Evolutionary conservation across 2,888 invertebrate genomes (phyloP).

Genomic region (Laothoe populi): DNA sequence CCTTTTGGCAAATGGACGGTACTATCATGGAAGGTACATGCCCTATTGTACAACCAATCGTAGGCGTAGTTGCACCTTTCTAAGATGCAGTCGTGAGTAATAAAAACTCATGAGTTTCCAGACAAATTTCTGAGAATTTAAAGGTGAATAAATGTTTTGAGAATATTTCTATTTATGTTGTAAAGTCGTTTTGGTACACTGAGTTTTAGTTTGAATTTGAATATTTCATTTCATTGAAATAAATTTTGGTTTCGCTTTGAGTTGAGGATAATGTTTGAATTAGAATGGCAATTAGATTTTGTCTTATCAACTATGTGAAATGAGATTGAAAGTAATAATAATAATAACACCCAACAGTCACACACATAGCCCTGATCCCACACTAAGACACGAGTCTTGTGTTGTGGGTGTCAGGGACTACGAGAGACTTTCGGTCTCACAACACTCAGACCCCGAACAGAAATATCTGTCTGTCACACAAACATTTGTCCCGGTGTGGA

Average conservation of each 20-base stretch:
- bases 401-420: too few species aligned
- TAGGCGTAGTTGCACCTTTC: not conserved
- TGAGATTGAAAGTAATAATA: not conserved
- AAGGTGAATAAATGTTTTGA: not conserved
- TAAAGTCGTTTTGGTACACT: constrained; percentile 1
- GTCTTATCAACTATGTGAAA: too few species aligned
- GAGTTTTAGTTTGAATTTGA: not conserved
- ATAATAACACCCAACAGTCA: too few species aligned
- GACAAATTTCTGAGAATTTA: not conserved
- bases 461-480: too few species aligned
- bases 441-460: too few species aligned
- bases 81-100: not conserved
- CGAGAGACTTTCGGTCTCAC: too few species aligned
- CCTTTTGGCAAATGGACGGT: too few species aligned
- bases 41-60: too few species aligned
- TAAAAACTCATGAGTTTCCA: not conserved
- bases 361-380: too few species aligned
- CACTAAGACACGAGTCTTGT: too few species aligned
- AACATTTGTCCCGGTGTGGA: too few species aligned
- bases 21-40: too few species aligned
- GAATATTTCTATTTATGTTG: constrained; percentile 3
- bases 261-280: not conserved
- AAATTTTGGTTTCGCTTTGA: not conserved
- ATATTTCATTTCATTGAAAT: not conserved
- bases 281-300: not conserved